Conservation (phyloP, 2,888 invertebrate genomes). For the Trichogramma dendrolimi region DNA sequence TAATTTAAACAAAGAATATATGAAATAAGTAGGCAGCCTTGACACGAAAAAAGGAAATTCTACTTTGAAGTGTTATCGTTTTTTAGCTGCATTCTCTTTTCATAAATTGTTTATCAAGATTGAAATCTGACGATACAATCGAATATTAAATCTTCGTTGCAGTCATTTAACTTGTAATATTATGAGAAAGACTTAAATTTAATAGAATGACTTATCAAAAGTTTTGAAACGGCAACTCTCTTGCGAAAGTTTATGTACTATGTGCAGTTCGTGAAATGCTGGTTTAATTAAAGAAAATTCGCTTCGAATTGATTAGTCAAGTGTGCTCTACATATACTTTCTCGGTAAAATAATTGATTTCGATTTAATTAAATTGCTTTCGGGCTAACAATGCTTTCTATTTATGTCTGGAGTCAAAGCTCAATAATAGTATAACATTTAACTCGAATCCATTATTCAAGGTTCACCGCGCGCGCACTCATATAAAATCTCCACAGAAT, state of each 20-base stretch:
- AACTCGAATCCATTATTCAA: not conserved
- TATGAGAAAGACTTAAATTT: slow-evolving; percentile 10
- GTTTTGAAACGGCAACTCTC: slow-evolving; percentile 9
- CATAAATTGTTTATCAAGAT: slow-evolving; percentile 6
- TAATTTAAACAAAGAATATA: too few species aligned
- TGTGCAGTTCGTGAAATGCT: not conserved
- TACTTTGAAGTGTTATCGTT: slow-evolving; percentile 3
- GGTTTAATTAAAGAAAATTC: slow-evolving; percentile 22
- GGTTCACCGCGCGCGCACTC: not conserved
- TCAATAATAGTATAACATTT: not conserved
- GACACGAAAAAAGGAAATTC: slow-evolving; percentile 15
- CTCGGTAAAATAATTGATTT: slow-evolving; percentile 18
- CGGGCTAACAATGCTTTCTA: not conserved
- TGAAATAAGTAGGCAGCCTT: slow-evolving; percentile 5
- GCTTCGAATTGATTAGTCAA: slow-evolving; percentile 10
- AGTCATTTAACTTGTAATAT: slow-evolving; percentile 1
- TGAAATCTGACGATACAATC: slow-evolving; percentile 19
- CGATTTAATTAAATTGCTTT: slow-evolving; percentile 11
- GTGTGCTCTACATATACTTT: not conserved
- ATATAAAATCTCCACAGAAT: not conserved
- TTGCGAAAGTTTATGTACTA: slow-evolving; percentile 1
- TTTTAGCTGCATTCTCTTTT: not conserved
- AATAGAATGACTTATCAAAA: slow-evolving; percentile 21
- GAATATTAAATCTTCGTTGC: not conserved
- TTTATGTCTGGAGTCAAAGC: slow-evolving; percentile 10